Evolutionary conservation across 23 tunicate genomes (phyloP).

Genomic region (Halocynthia aurantium): DNA sequence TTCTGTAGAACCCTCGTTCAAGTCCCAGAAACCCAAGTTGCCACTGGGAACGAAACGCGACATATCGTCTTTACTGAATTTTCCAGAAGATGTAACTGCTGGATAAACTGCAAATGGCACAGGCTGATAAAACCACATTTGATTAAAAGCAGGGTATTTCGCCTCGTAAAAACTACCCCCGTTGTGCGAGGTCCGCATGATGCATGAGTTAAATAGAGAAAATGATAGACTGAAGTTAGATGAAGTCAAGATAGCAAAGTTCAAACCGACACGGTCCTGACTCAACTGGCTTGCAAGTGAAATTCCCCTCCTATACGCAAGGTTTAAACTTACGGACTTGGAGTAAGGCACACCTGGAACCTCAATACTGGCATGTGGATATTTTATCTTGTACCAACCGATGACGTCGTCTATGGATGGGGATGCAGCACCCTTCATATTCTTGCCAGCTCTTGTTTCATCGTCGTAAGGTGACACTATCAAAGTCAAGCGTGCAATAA

Average conservation of each 20-base stretch:
- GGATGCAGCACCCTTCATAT: conserved; percentile 10
- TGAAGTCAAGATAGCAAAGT: conserved; percentile 1
- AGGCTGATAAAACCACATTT: conserved; percentile 11
- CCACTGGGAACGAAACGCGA: too few species aligned
- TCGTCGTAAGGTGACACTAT: conserved; percentile 25
- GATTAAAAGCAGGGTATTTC: background rate
- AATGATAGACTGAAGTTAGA: conserved; percentile 15
- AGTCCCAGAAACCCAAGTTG: too few species aligned
- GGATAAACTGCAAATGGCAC: conserved; percentile 12
- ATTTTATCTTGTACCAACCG: conserved; percentile 37
- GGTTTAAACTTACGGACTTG: conserved; percentile 1
- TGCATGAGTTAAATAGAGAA: conserved; percentile 5
- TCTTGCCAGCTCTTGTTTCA: background rate
- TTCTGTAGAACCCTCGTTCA: too few species aligned
- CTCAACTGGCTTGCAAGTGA: background rate
- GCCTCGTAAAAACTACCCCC: background rate
- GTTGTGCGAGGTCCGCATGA: background rate
- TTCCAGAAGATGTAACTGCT: too few species aligned
- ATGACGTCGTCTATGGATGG: conserved; percentile 57
- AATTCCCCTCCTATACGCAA: conserved; percentile 6
- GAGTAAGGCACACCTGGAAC: background rate
- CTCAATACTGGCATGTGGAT: conserved; percentile 34
- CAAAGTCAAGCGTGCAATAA: background rate
- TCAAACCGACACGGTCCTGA: background rate
- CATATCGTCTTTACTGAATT: too few species aligned